Evolutionary conservation across 2,888 invertebrate genomes (phyloP), one percentile per base, ranked within the genome.

Genomic region (Geotrupes spiniger): DNA sequence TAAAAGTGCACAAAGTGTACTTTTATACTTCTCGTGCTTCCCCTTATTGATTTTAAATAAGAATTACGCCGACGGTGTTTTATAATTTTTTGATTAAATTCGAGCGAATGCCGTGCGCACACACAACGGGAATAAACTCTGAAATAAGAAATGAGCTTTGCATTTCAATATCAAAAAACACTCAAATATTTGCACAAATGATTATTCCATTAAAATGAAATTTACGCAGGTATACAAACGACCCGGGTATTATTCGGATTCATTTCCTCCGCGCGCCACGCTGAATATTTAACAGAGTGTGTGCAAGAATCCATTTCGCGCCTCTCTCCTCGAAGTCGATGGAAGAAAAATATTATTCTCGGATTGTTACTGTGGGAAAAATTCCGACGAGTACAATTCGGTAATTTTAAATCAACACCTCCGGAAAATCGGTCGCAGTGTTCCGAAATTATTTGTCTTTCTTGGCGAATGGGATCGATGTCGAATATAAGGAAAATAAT

Each of bases 161-260:
- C 66, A 71, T 72, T 72, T 71, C 72, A 70, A 72, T 72, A 72
- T 72, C 68, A 73, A 71, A 72, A 71, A 71, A 72, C 69, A 72
- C 68, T 72, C 74, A 74, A 74, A 74, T 74, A 74, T 74, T 74
- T 73, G 71, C 74, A 67, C 69, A 71, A 74, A 73, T 70, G 73
- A 74, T 74, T 73, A 73, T 74, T 74, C 73, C 72, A 74, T 74
- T 74, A 74, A 73, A 73, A 72, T 70, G 71, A 74, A 74, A 74
- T 73, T 74, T 71, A 67, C 66, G 65, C 71, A 72, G 72, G 71
- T 71, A 71, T 63, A 63, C 58, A 62, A 59, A 51, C 55, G 58
- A 39, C 56, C 59, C 58, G 56, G 56, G 54, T 61, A 63, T 65
- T 68, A 68, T 66, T 69, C 65, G 64, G 64, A 62, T 63, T 63